Evolutionary conservation across 2,797 vertebrate species (phyloP), one percentile per base, ranked within the genome.

Genomic region (Pteropus rufus): DNA sequence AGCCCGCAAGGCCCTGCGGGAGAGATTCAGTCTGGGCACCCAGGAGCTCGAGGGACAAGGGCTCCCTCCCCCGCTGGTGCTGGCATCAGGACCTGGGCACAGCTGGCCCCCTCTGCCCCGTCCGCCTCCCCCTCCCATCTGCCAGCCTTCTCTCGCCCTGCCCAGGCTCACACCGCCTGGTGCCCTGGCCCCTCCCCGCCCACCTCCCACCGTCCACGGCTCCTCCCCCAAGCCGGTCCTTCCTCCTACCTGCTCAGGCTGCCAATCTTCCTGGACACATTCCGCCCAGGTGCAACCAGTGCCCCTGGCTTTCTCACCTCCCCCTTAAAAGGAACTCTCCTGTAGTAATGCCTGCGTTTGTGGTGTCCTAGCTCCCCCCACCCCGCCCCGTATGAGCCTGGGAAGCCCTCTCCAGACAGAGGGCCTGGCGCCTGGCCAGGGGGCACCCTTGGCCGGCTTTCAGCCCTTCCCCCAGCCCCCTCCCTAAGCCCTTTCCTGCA

Each of bases 361-460:
- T 54, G 52, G 52, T 11, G 52, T 7, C 15, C 52, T 52, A 15
- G 52, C 44, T 10, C 14, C 52, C 10, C 19, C 3, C 44, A 0
- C 0, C 56, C 5, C 0, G 0, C 2, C 4, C 14, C 49, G 49
- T 46, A 2, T 5, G 64, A 34, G 54, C 58, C 85, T 54, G 41
- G 75, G 41, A 3, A 5, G 70, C 24, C 4, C 49, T 34, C 44
- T 84, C 14, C 10, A 3, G 26, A 8, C 34, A n/a, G 31, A 36
- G 39, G 39, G 16, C 23, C 29, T 1, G 7, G 5, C 69, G n/a
- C 80, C 84, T 65, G 39, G 60, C 12, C 24, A 52, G n/a, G 21
- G n/a, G 56, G 19, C 19, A 60, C 26, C 34, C 19, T 2, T 6
- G 16, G 2, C 24, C 24, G 2, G 2, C 39, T 36, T 15, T 12